Base-by-base conservation (phyloP, 2,888 invertebrate genomes). In the Tipula unca region DNA sequence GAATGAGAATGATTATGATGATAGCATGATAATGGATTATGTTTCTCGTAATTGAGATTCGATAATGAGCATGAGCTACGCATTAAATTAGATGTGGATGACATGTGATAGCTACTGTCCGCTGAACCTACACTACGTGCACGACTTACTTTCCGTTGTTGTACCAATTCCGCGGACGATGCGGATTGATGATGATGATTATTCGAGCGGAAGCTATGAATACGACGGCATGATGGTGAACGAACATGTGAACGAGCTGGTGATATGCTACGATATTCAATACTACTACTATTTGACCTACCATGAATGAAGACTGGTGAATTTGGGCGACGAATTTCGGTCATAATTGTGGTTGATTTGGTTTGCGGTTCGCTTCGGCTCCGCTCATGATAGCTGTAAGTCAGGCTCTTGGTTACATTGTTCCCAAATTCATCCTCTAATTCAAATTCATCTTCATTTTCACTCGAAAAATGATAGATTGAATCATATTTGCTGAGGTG, bases 51-150 rank as follows among this genome's bases (percentile, higher is more conserved):
- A 84, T 86, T 86, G 87, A 92, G 88, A 89, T 91, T 91, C 10
- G 85, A 85, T 10, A 84, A 87, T 39, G 48, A 48, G 29, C 87
- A 85, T 86, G 89, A 89, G 82, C 90, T 90, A 85, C 90, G 90
- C 0, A 83, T 83, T 32, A 32, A 35, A 83, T 83, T 83, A 32
- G 83, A 83, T 83, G 83, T 32, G 83, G 32, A 32, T 32, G 83
- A 83, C 35, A 83, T 29, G 35, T 83, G 83, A 83, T 29, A 35
- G n/a, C 32, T 32, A 35, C 35, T 83, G 86, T 94, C 93, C 13
- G 92, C 93, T 87, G 94, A 94, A 85, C 94, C 94, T 1, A 94
- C 93, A 88, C 95, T 95, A 87, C 93, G 92, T 1, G 95, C 94
- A 48, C 95, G 90, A 85, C 92, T 90, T 13, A 92, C 89, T 69